Evolutionary conservation across 2,113 vertebrate species (phyloP), one percentile per base, ranked within the genome.

Genomic region (Tupaia chinensis): DNA sequence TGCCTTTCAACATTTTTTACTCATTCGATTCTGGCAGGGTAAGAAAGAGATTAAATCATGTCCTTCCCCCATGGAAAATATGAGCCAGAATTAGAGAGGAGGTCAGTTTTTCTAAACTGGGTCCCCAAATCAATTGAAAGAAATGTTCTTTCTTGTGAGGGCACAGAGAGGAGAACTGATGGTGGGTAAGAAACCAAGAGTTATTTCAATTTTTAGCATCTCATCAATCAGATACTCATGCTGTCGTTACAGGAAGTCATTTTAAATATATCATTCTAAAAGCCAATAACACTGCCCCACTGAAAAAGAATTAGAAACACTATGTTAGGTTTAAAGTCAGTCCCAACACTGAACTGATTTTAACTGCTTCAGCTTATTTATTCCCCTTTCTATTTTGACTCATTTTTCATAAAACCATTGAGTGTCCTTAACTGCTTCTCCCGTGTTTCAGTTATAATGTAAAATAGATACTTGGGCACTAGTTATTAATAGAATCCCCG

Each of bases 251-350:
- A 60, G 34, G 54, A 80, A 73, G 32, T 66, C 53, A 70, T 60
- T 81, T 60, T 73, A 84, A 73, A 94, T 14, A 11, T 84, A 23
- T 63, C 70, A 44, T 91, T 94, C 34, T 32, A 27, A 72, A 83
- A 78, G 63, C 60, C 20, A 72, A 1, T 74, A 80, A 74, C 29
- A 82, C 19, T 77, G 60, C 56, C 15, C 25, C 63, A 58, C 0
- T 27, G 19, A 82, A 91, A 91, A 22, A 84, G 34, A 65, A 91
- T 69, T 34, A 93, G 66, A 92, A 85, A 70, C 72, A 65, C 29
- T n/a, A 81, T 16, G 22, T 70, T 25, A 76, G 9, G n/a, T 72
- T 65, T 58, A 72, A 94, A 70, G n/a, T 8, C 54, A 82, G n/a
- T n/a, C 60, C 29, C 27, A 74, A 80, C 32, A 44, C 0, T 11